Evolutionary conservation across 1,140 invertebrate species (phyloP), one percentile per base, ranked within the genome.

Genomic region (Plectrocnemia conspersa): DNA sequence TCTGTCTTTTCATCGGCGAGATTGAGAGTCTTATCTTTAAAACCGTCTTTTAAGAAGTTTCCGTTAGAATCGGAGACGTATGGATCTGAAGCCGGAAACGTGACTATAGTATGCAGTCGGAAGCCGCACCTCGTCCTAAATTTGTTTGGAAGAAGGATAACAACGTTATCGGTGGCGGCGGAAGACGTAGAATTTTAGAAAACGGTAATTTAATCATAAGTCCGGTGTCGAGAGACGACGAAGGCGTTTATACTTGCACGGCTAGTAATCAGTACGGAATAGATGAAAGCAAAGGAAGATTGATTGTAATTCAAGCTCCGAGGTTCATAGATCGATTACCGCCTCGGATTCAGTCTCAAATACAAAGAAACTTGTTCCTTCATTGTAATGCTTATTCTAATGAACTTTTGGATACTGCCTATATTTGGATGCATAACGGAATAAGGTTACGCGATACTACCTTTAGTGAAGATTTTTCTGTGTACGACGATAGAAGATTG

Each of bases 71-170:
- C 83, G 0, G 91, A 94, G 72, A 91, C 87, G 13, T 93, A 92
- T 73, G 93, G 90, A 0, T 88, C 91, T 1, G 86, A 94, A 70
- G 83, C 83, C 55, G 91, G 91, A 32, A 97, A 97, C 71, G 85
- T 92, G 0, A 97, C 93, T 0, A 86, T 98, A 45, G 77, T 81
- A 29, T 98, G 95, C 71, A 84, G 89, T 63, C 94, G 0, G 95
- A 98, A 77, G 93, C 92, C 15, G 93, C 94, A 2, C 95, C 96
- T 1, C 80, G 77, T 59, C 91, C 95, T 0, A 83, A 83, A 62
- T 93, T 93, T 65, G 79, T 82, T 32, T 98, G 94, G 94, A 88
- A 88, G 65, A 93, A 93, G 70, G 86, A 97, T 76, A 89, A 87
- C 15, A 85, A 84, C 64, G 74, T 86, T 1, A 80, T 95, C 41